phyloP scores from a whole-genome alignment of 2,888 invertebrate species.

The Ethmia dodecea region DNA sequence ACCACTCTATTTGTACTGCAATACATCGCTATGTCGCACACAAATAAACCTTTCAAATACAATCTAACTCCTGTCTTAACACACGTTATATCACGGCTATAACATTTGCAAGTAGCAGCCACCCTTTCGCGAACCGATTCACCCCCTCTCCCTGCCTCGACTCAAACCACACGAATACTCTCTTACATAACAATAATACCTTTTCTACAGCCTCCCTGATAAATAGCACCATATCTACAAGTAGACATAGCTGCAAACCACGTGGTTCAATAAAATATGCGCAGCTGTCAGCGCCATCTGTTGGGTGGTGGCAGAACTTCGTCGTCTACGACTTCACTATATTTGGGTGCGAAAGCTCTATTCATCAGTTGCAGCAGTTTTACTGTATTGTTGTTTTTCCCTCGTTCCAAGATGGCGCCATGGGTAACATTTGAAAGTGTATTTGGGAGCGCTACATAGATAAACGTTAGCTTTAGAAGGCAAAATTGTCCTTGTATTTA shows the following conservation, averaged over 20 bases:
- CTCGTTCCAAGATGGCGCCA: conserved; percentile 59
- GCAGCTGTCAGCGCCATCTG: conserved; percentile 53
- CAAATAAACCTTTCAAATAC: conserved; percentile 55
- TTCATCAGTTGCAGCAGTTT: conserved; percentile 1
- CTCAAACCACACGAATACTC: conserved; percentile 66
- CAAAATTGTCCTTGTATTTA: conserved; percentile 7
- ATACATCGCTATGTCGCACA: conserved; percentile 9
- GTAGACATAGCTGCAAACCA: conserved; percentile 34
- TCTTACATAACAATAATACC: conserved; percentile 75
- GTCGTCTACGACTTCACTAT: conserved; percentile 13
- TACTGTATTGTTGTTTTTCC: conserved; percentile 1
- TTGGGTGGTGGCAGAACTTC: conserved; percentile 45
- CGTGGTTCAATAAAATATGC: conserved; percentile 67
- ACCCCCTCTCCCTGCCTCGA: conserved; percentile 34
- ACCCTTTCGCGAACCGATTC: conserved; percentile 60
- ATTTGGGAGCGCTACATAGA: conserved; percentile 1
- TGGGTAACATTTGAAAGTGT: conserved; percentile 15
- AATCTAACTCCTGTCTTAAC: conserved; percentile 51
- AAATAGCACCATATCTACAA: conserved; percentile 33
- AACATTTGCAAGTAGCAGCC: conserved; percentile 52
- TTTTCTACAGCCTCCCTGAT: conserved; percentile 53
- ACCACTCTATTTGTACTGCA: not conserved
- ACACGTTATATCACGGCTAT: conserved; percentile 57
- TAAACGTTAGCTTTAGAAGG: not conserved
- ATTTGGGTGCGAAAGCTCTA: too few species aligned